Evolutionary conservation across 2,113 vertebrate genomes (phyloP).

Genomic region (Cyprinodon variegatus): DNA sequence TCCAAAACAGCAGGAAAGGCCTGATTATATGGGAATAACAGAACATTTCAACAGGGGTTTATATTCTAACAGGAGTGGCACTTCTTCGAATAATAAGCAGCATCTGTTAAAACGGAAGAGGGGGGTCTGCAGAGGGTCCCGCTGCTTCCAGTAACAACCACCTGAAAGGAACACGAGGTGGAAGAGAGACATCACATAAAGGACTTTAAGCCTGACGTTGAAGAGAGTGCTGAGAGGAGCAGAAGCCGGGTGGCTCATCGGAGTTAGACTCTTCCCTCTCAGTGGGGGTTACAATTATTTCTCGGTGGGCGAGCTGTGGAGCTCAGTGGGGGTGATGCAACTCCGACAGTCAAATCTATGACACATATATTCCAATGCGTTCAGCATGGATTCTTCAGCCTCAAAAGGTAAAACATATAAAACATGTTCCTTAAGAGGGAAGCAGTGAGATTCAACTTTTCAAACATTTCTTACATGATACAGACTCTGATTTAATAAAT

Average conservation of each 20-base stretch:
- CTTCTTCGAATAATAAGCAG: background rate
- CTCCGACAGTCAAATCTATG: constrained; percentile 51
- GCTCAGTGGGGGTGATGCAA: constrained; percentile 50
- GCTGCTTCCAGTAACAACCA: background rate
- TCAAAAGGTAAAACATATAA: background rate
- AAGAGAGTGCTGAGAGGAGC: background rate
- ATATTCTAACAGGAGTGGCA: background rate
- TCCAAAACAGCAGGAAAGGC: background rate
- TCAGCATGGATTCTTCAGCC: constrained; percentile 10
- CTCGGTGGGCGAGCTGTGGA: constrained; percentile 40
- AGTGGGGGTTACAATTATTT: constrained; percentile 59
- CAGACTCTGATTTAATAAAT: no score
- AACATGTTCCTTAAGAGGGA: no score
- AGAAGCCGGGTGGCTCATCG: constrained; percentile 16
- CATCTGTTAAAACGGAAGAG: background rate
- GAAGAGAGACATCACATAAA: background rate
- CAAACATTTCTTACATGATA: no score
- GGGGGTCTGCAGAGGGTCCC: no score
- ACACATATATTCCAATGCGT: constrained; percentile 36
- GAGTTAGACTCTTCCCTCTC: constrained; percentile 49
- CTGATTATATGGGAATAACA: background rate
- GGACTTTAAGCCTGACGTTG: background rate
- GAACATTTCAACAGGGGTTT: background rate
- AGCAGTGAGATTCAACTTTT: no score
- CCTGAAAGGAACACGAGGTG: background rate